Base-by-base conservation (phyloP, 2,888 invertebrate genomes). In the Spisula solida region DNA sequence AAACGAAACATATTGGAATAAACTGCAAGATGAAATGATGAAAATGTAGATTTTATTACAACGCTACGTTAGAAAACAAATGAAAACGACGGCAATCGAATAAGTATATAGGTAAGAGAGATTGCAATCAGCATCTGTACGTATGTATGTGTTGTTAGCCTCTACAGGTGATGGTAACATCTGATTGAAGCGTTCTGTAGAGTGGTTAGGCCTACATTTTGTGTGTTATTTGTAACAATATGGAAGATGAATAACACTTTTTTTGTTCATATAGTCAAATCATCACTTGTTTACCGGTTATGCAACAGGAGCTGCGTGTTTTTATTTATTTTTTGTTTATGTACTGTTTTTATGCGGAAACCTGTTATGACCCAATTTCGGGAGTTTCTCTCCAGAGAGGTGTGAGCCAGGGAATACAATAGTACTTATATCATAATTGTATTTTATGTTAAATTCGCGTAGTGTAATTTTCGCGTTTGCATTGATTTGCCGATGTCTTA, bases 1-100 rank as follows among this genome's bases (percentile, higher is more conserved):
- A 66, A 66, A 12, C 12, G 4, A 66, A n/a, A 66, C 60, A 66
- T 66, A n/a, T 6, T 66, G 60, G 5, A 66, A 66, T 25, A 5
- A 25, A 12, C 60, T 66, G 60, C 60, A 66, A 41, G 20, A 66
- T n/a, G 10, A n/a, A n/a, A 56, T 56, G 20, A 56, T 56, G n/a
- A 20, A 66, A 66, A 66, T 66, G 60, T 25, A n/a, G 60, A 66
- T 66, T 66, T n/a, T 66, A 25, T 66, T 66, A 25, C 60, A 66
- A 12, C 25, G 25, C 25, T 41, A 25, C 60, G 60, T 66, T 66
- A 25, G 60, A 66, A 25, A 25, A 66, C 25, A 66, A 66, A 66
- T 66, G 60, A 25, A 66, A 66, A 66, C 25, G 60, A 66, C 4
- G n/a, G 60, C 12, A 25, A 66, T 12, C 25, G 10, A 10, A 25